Base-by-base conservation (phyloP, 2,113 vertebrate species). In the Gulo gulo region DNA sequence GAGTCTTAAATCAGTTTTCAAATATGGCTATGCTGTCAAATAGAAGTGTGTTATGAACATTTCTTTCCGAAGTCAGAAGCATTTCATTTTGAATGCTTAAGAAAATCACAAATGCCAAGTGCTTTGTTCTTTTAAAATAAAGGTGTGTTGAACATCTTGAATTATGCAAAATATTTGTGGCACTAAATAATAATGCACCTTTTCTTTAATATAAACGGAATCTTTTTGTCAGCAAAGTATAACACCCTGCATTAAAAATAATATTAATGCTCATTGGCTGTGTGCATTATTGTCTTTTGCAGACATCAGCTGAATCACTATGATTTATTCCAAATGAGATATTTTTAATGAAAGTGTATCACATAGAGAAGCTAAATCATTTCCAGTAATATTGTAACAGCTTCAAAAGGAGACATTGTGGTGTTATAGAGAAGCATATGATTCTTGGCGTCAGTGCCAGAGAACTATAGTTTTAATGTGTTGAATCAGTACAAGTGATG, bases 1-100 rank as follows among this genome's bases (percentile, higher is more conserved):
- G 55, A 93, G 73, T 63, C 52, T 84, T 88, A 94, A 71, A 74
- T 91, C 59, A 57, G 50, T 85, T 96, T 98, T 90, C 63, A 91
- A 87, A 80, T 20, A 86, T 71, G 63, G 61, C n/a, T 74, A 52
- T 34, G 15, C 14, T 95, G 76, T 96, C 67, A 97, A 88, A 55
- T 16, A 76, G 45, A 92, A 88, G 52, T 42, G 57, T 67, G 9
- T 6, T 79, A 86, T 7, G 3, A 63, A 34, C 14, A 80, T 88
- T 94, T 97, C 39, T 78, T 74, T 71, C n/a, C 67, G 59, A 80
- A 93, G n/a, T 92, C 34, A 82, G 26, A 82, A 45, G 2, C 24
- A 73, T 71, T 83, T 92, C 4, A 39, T 73, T 93, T 96, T 63
- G 59, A 94, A 79, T 76, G 8, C 29, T 92, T 26, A 84, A 45